A percentile compares a stretch with the other conserved stretches of the same genome.
phyloP scores from a whole-genome alignment of 92 coral and sea anemone genomes.

The Epizoanthus illoricatus region DNA sequence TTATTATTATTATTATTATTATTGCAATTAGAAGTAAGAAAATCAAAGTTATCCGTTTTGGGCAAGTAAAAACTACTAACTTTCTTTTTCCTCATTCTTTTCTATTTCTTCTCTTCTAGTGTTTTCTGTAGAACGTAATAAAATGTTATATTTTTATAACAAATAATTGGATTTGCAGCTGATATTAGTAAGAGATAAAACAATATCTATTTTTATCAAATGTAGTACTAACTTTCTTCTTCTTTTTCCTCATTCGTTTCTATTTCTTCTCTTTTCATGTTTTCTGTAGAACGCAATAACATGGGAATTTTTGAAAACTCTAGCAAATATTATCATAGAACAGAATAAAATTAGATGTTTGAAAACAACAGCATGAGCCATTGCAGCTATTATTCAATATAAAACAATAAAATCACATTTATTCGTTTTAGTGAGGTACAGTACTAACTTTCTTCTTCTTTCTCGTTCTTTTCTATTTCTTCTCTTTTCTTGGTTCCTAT shows the following conservation, averaged over 20 bases:
- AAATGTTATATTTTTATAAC: not conserved
- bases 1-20: too few relatives aligned
- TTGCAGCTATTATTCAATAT: too few relatives aligned
- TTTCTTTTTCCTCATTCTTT: conserved; percentile 11
- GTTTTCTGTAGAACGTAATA: not conserved
- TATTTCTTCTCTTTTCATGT: conserved; percentile 5
- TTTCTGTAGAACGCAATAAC: not conserved
- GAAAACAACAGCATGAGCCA: too few relatives aligned
- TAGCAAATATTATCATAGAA: too few relatives aligned
- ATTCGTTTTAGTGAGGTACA: not conserved
- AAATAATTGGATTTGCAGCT: not conserved
- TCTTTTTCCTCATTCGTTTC: not conserved
- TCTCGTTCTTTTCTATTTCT: not conserved
- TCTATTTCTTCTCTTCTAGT: not conserved
- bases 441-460: conserved; percentile 22
- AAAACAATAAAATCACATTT: too few relatives aligned
- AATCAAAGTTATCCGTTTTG: too few relatives aligned
- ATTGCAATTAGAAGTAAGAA: too few relatives aligned
- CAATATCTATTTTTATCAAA: not conserved
- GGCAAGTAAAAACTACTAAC: not conserved
- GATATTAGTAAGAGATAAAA: not conserved
- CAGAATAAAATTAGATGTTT: too few relatives aligned
- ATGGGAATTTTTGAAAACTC: too few relatives aligned
- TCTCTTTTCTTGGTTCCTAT: conserved; percentile 17
- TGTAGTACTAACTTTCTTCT: conserved; percentile 10